Conservation (phyloP, 2,113 vertebrate genomes). For the Athene cunicularia region DNA sequence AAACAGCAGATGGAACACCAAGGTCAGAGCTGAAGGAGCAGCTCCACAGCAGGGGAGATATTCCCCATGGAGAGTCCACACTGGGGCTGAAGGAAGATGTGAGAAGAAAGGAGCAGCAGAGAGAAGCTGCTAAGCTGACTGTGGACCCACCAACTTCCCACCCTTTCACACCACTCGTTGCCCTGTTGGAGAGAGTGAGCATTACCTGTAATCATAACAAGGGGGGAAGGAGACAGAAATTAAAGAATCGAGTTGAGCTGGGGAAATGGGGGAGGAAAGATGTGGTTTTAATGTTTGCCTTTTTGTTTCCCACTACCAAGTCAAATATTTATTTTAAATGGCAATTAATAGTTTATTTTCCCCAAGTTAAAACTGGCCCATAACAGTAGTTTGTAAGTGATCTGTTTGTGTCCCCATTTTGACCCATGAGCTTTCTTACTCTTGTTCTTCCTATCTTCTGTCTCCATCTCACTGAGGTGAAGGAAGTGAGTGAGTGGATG, state of each 20-base stretch:
- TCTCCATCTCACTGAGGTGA: too few species aligned
- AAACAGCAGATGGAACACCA: not conserved
- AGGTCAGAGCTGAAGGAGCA: not conserved
- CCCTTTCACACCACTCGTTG: fast-evolving
- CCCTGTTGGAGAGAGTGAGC: not conserved
- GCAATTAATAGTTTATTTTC: not conserved
- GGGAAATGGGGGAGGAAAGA: not conserved
- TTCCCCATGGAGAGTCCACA: fast-evolving
- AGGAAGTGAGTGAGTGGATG: fast-evolving
- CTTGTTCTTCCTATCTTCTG: not conserved
- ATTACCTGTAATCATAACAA: fast-evolving
- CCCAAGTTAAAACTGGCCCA: not conserved
- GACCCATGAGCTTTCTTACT: not conserved
- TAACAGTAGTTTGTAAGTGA: not conserved
- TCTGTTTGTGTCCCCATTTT: not conserved
- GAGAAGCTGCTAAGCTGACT: not conserved
- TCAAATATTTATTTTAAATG: not conserved
- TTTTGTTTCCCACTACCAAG: not conserved
- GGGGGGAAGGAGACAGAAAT: not conserved
- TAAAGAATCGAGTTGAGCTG: not conserved
- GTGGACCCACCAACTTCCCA: not conserved
- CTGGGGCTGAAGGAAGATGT: not conserved
- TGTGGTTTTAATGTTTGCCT: not conserved
- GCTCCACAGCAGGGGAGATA: not conserved
- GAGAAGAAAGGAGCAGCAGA: not conserved